Conservation (phyloP, 2,113 vertebrate species). For the Platysteira castanea region DNA sequence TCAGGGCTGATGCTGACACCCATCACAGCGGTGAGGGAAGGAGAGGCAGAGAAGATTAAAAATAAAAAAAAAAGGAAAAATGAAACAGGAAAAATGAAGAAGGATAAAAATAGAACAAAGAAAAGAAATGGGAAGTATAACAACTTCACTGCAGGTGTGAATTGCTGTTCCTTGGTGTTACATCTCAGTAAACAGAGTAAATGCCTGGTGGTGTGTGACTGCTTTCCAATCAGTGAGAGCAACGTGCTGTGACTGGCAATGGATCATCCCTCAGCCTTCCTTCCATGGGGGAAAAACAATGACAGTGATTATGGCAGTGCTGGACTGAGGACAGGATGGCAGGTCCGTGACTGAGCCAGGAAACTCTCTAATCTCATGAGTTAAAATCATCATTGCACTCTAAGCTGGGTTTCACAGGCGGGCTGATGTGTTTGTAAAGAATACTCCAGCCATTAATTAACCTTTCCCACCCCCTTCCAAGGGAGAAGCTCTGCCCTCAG, state of each 20-base stretch:
- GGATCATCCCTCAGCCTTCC: conserved; percentile 52
- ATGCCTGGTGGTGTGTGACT: conserved; percentile 68
- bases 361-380: not conserved
- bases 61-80: not conserved
- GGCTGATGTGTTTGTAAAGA: not conserved
- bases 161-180: conserved; percentile 45
- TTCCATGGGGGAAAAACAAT: conserved; percentile 3
- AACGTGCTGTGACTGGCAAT: conserved; percentile 60
- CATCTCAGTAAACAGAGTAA: conserved; percentile 67
- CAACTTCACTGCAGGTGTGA: conserved; percentile 61
- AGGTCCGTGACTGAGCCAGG: not conserved
- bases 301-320: conserved; percentile 6
- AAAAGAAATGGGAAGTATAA: conserved; percentile 49
- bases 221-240: conserved; percentile 70
- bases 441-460: not conserved
- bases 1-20: not conserved
- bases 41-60: not conserved
- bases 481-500: not conserved
- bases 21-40: not conserved
- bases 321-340: not conserved
- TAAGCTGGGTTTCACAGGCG: not conserved
- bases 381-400: not conserved
- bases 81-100: conserved; percentile 3
- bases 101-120: conserved; percentile 65
- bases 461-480: not conserved